These are phyloP conservation scores for Loriculus beryllinus DNA, from an alignment of 2,797 vertebrate species.

Conservation along the genomic window DNA sequence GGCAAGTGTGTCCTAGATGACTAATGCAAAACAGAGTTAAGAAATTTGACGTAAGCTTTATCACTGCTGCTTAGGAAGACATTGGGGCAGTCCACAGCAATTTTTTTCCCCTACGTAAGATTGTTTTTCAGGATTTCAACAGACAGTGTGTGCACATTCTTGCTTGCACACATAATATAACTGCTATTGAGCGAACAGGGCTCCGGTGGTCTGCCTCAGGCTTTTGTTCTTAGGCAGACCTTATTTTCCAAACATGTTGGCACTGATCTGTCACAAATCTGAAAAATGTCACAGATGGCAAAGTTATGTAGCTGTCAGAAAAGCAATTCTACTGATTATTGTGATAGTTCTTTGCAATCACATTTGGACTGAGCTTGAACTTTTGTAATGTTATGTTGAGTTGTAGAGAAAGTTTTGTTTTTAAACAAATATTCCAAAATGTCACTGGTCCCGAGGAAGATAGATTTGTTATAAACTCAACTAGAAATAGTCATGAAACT, in stretches of 20 bases:
- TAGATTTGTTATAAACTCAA: background rate
- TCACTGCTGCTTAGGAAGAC: background rate
- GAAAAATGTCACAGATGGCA: background rate
- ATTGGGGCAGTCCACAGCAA: too few relatives aligned
- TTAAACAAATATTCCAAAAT: background rate
- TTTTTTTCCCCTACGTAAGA: background rate
- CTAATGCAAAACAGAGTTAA: background rate
- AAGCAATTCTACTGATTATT: background rate
- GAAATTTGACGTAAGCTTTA: background rate
- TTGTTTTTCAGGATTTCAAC: background rate
- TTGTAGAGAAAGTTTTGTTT: background rate
- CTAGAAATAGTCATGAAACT: background rate
- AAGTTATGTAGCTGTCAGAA: background rate
- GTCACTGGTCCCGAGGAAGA: background rate
- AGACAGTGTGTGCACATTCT: background rate
- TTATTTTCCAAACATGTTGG: background rate
- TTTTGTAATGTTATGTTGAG: background rate
- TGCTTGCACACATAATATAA: background rate
- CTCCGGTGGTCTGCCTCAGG: background rate
- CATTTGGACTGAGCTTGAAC: background rate
- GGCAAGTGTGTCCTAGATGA: background rate
- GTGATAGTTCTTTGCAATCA: background rate
- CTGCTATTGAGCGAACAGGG: background rate
- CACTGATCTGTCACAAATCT: background rate
- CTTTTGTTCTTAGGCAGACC: background rate